Base-by-base conservation (phyloP, 2,888 invertebrate species). In the Alcis repandata region DNA sequence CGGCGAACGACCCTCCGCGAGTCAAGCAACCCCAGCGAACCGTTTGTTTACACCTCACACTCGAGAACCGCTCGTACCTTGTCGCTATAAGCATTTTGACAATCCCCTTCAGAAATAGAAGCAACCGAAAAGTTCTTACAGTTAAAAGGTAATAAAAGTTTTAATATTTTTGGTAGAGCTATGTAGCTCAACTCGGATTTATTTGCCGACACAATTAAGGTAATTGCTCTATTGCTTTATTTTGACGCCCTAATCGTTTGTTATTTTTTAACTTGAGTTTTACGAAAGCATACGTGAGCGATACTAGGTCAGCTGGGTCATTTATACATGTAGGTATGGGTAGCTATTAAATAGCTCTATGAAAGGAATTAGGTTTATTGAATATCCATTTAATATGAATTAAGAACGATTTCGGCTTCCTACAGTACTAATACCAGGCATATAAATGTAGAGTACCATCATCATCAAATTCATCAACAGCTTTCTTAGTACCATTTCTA, bases 41-140 rank as follows among this genome's bases (percentile, higher is more conserved):
- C 43, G 63, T 59, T 66, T 72, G 72, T 72, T 72, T 67, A 68
- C 72, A 63, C 45, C 49, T 54, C 20, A 59, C 41, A 45, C 59
- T 41, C 17, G 6, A 43, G 9, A 36, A 22, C 22, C 2, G 20
- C 13, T 22, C 15, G 51, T n/a, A 46, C 58, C 27, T 41, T 63
- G 46, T 63, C 58, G 17, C 6, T 33, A 20, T 46, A 22, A 45
- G 11, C 53, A 15, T 15, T 15, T 11, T 3, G n/a, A 36, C n/a
- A 10, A 10, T 41, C 41, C 32, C 17, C 27, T 32, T 17, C 32
- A 49, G 15, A 32, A 51, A 17, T 33, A 1, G 17, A 17, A 9
- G 9, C 0, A 36, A 13, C 1, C 0, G 4, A 10, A 41, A 32
- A 11, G 0, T 19, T 36, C 15, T 32, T 20, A n/a, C 1, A 10